phyloP scores from a whole-genome alignment of 2,797 vertebrate species.

The Gymnocypris eckloni region DNA sequence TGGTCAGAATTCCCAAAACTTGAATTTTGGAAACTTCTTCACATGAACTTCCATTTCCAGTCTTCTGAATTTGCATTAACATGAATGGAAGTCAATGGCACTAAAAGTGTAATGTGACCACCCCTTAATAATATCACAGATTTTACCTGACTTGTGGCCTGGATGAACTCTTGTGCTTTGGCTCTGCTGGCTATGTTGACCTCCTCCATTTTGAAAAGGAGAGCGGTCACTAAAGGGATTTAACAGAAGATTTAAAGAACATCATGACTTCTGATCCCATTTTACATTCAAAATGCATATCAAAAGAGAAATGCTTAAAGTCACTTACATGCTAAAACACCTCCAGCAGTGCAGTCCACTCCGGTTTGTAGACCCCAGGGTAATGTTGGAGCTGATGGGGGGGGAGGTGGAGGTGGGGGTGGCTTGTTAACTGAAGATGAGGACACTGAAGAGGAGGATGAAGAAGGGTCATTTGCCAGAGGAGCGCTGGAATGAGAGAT shows the following conservation, averaged over 20 bases:
- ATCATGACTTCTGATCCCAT: background rate
- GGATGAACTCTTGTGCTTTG: constrained; percentile 93
- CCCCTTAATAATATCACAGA: background rate
- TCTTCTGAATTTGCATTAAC: background rate
- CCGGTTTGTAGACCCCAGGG: constrained; percentile 91
- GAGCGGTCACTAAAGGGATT: constrained; percentile 84
- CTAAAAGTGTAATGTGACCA: background rate
- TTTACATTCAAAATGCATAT: background rate
- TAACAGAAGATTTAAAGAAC: constrained; percentile 16
- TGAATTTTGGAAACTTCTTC: background rate
- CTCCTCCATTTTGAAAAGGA: constrained; percentile 97
- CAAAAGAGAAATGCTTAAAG: background rate
- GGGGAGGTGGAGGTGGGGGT: constrained; percentile 70
- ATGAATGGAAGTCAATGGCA: background rate
- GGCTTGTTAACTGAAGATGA: constrained; percentile 80
- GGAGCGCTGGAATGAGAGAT: constrained; percentile 70
- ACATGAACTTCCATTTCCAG: background rate
- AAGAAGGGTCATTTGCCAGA: constrained; percentile 75
- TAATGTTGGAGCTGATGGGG: constrained; percentile 75
- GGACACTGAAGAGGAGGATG: constrained; percentile 79
- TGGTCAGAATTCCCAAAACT: background rate
- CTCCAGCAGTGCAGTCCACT: constrained; percentile 93
- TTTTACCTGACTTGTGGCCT: constrained; percentile 91
- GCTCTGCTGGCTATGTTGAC: constrained; percentile 91
- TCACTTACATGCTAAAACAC: constrained; percentile 89